Evolutionary conservation across 2,888 invertebrate species (phyloP).

Genomic region (Spatulosminthurus flaviceps): DNA sequence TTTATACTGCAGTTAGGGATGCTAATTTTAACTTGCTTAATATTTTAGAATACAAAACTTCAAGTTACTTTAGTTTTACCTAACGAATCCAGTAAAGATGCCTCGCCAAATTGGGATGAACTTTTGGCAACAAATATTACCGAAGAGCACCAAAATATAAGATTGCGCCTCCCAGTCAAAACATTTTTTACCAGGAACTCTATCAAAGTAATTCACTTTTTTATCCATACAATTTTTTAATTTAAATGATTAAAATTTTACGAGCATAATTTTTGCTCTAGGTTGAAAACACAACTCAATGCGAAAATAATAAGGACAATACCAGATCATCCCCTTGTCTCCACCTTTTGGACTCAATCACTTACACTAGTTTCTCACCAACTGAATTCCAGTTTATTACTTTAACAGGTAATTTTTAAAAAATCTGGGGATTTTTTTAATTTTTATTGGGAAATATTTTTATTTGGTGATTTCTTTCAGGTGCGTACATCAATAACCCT

Average conservation of each 20-base stretch:
- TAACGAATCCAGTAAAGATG: background rate
- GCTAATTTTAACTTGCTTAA: no score
- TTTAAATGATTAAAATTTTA: constrained; percentile 13
- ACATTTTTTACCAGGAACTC: constrained; percentile 26
- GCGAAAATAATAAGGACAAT: background rate
- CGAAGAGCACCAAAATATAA: background rate
- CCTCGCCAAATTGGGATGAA: background rate
- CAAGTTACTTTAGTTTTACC: constrained; percentile 10
- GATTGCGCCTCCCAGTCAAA: constrained; percentile 26
- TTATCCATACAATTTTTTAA: background rate
- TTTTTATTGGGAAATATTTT: background rate
- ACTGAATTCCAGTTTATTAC: constrained; percentile 22
- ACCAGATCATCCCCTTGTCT: background rate
- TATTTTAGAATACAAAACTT: constrained; percentile 21
- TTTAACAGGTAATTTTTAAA: constrained; percentile 27
- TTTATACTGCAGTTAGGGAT: background rate
- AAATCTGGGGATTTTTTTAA: background rate
- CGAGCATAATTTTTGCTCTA: background rate
- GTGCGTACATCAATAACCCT: background rate
- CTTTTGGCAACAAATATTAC: background rate
- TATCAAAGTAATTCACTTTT: background rate
- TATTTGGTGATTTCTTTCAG: background rate
- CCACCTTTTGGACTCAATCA: constrained; percentile 4
- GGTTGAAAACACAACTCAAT: background rate
- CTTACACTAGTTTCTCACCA: constrained; percentile 36